phyloP scores from a whole-genome alignment of 1,140 invertebrate genomes.

The Lycorma delicatula region DNA sequence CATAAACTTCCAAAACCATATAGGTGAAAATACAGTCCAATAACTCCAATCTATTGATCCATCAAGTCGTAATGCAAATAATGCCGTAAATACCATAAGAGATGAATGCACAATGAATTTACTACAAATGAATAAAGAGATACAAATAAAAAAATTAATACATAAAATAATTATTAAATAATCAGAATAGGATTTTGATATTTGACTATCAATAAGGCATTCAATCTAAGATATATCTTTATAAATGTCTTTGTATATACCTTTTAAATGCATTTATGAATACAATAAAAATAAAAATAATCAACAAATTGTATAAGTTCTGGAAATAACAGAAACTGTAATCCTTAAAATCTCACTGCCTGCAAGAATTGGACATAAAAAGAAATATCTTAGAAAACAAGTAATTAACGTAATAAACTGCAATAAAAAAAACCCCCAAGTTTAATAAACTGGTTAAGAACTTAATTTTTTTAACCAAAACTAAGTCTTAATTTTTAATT shows the following conservation, averaged over 20 bases:
- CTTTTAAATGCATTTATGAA: constrained; percentile 3
- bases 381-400: too few species aligned
- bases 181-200: constrained; percentile 1
- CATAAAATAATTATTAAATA: constrained; percentile 25
- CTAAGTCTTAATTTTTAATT: too few species aligned
- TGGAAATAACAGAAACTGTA: too few species aligned
- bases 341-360: too few species aligned
- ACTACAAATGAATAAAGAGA: constrained; percentile 44
- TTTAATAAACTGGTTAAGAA: too few species aligned
- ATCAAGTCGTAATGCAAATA: constrained; percentile 85
- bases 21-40: constrained; percentile 87
- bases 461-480: too few species aligned
- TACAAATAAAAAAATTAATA: constrained; percentile 21
- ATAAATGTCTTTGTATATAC: constrained; percentile 14
- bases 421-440: too few species aligned
- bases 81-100: constrained; percentile 78
- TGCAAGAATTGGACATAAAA: too few species aligned
- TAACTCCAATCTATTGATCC: constrained; percentile 82
- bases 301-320: background rate
- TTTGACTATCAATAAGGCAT: background rate
- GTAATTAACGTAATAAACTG: too few species aligned
- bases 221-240: constrained; percentile 3
- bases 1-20: constrained; percentile 95
- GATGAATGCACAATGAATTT: constrained; percentile 94
- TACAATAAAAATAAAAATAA: constrained; percentile 14